These are phyloP conservation scores for Phocoena phocoena DNA, from an alignment of 2,113 vertebrate species.

Conservation along the genomic window DNA sequence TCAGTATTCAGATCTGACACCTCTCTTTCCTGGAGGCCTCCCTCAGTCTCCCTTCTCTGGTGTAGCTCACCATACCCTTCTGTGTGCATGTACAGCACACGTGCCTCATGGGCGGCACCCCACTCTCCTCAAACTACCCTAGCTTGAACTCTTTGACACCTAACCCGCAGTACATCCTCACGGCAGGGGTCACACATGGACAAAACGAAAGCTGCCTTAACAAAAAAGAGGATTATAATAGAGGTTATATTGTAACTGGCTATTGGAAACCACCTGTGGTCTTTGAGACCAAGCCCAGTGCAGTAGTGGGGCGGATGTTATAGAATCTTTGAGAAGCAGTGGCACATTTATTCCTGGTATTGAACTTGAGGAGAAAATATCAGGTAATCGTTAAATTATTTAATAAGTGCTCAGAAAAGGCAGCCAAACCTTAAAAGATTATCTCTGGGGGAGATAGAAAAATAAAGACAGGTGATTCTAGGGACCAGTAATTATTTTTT, in stretches of 20 bases:
- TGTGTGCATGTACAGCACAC: accelerated
- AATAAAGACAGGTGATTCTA: neutral
- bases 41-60: neutral
- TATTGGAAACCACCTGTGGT: neutral
- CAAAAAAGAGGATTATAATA: neutral
- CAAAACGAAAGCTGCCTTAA: neutral
- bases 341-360: conserved; percentile 21
- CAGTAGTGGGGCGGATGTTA: neutral
- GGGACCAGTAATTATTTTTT: neutral
- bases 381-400: conserved; percentile 79
- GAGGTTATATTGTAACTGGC: neutral
- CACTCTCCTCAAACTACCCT: neutral
- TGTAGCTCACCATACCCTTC: neutral
- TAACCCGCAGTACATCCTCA: neutral
- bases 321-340: neutral
- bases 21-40: neutral
- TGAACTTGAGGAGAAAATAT: conserved; percentile 76
- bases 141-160: neutral
- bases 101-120: accelerated
- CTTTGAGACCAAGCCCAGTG: neutral
- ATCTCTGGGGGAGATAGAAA: conserved; percentile 7
- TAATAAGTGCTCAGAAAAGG: conserved; percentile 60
- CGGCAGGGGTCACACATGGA: neutral
- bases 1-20: neutral
- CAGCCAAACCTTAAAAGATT: conserved; percentile 56